Evolutionary conservation across 1,140 invertebrate genomes (phyloP), one percentile per base, ranked within the genome.

Genomic region (Meloidogyne exigua): DNA sequence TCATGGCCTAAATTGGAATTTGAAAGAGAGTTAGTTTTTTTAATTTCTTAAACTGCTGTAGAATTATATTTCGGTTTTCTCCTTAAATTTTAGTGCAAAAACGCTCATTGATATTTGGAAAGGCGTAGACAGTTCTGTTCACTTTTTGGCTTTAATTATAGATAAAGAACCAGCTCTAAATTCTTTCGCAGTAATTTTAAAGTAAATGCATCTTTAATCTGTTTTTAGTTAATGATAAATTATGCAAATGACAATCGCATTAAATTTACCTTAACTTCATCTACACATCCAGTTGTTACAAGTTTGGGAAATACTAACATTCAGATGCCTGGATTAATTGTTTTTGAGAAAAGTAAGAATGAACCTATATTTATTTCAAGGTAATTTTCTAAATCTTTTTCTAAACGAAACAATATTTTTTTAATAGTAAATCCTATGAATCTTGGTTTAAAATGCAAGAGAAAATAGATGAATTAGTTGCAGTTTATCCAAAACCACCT

Each of bases 1-100:
- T 70, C 67, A 57, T 82, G 81, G 81, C 81, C 81, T 13, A 83
- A 80, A 28, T 63, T 83, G 23, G 76, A 82, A 49, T 65, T 73
- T 11, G 36, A 70, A 26, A 21, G 25, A 21, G 65, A 64, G 71
- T 73, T 42, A 7, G 21, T 21, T 57, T 57, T n/a, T 15, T 57
- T n/a, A n/a, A 0, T 57, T 57, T 49, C 15, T 2, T 49, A 1
- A n/a, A 49, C 28, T 57, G 21, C 21, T 21, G 32, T 1, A 12
- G 32, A 42, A 9, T 65, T 9, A 10, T 65, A 65, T 9, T 10
- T 7, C 10, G 63, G 7, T 64, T 65, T 32, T 73, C n/a, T 18
- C n/a, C 36, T 0, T 7, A 39, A 7, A 62, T 21, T 79, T 74
- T 18, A 79, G 78, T 21, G 62, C 63, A 12, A 28, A 11, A 28